Percentiles rank a stretch among this genome's conserved stretches.
These are phyloP conservation scores for Microcebus lehilahytsara DNA, from an alignment of 2,113 vertebrate genomes.

Conservation along the genomic window DNA sequence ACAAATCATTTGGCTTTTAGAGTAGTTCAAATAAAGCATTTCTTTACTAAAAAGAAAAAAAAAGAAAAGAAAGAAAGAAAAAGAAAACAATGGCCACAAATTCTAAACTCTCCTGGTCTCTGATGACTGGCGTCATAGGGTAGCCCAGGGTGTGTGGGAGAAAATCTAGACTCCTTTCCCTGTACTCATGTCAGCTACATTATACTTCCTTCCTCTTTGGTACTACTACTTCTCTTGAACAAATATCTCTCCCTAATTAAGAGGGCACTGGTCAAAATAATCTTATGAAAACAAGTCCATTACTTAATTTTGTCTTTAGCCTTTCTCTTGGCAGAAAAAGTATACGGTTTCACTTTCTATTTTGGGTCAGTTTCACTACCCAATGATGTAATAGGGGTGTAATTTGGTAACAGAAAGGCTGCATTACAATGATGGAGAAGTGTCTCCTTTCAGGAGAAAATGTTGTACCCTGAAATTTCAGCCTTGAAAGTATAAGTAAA, in stretches of 20 bases:
- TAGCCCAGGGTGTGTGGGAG: too few species aligned
- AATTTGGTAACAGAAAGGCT: slow-evolving; percentile 32
- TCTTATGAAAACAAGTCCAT: slow-evolving; percentile 3
- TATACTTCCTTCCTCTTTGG: not conserved
- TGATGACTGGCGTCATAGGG: not conserved
- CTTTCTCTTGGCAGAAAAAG: slow-evolving; percentile 28
- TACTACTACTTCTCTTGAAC: not conserved
- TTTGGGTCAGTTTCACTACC: slow-evolving; percentile 30
- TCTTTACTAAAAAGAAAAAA: slow-evolving; percentile 22
- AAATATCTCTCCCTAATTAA: not conserved
- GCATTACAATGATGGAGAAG: not conserved
- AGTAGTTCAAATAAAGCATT: not conserved
- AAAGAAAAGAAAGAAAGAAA: not conserved
- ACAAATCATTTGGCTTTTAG: not conserved
- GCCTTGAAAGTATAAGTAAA: slow-evolving; percentile 11
- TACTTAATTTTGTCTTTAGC: slow-evolving; percentile 47
- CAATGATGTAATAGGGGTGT: not conserved
- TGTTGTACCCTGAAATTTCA: slow-evolving; percentile 11
- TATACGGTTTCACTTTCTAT: slow-evolving; percentile 46
- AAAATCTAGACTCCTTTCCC: not conserved
- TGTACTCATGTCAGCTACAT: not conserved
- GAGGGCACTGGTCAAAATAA: not conserved
- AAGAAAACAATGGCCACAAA: not conserved
- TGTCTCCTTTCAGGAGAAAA: slow-evolving; percentile 28
- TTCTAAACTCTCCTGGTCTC: not conserved